Evolutionary conservation across 2,113 vertebrate genomes (phyloP).

Genomic region (Callaeas wilsoni): DNA sequence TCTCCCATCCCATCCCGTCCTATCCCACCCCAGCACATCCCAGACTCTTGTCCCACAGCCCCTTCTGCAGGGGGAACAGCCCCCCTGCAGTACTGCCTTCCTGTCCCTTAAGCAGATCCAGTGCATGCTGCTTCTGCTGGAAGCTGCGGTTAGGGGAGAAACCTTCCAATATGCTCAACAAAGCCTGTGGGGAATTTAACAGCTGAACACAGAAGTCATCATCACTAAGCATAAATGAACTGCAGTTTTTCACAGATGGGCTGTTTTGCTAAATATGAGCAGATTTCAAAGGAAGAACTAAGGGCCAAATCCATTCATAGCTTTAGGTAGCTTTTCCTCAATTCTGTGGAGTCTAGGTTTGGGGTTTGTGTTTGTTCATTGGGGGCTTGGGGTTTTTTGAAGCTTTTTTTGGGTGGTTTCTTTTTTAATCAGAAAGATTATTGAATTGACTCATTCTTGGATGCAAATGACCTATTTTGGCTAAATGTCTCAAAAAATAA

Average conservation of each 20-base stretch:
- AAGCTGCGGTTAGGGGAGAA: not conserved
- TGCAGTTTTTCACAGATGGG: not conserved
- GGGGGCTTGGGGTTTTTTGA: not conserved
- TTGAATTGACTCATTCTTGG: conserved; percentile 19
- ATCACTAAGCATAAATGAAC: not conserved
- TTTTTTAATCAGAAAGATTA: not conserved
- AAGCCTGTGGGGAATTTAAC: not conserved
- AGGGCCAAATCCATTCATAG: not conserved
- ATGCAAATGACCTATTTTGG: not conserved
- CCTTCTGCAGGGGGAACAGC: not conserved
- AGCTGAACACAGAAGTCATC: not conserved
- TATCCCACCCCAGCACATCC: not conserved
- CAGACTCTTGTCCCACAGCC: not conserved
- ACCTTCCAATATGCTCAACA: not conserved
- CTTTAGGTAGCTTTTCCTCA: not conserved
- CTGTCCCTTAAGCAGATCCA: not conserved
- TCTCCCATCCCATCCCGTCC: not conserved
- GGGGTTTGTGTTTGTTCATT: not conserved
- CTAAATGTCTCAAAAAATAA: not conserved
- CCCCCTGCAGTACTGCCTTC: not conserved
- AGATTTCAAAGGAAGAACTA: not conserved
- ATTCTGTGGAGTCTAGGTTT: not conserved
- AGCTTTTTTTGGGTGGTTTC: not conserved
- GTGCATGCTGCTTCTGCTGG: not conserved
- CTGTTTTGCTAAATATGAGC: not conserved